Evolutionary conservation across 2,797 vertebrate species (phyloP).

Genomic region (Threskiornis aethiopicus): DNA sequence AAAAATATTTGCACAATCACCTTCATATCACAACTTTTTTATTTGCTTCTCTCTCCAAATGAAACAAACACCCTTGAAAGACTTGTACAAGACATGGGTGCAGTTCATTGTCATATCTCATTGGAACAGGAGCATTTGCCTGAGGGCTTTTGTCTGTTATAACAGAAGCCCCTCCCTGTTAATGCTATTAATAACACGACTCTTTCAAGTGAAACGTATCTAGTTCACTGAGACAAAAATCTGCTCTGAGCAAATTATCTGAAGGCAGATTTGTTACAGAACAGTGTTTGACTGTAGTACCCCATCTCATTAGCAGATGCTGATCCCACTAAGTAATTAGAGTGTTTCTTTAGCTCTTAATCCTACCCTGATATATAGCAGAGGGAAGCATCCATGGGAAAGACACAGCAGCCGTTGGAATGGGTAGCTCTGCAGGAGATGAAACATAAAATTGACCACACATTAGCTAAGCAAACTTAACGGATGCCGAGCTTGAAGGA

Average conservation of each 20-base stretch:
- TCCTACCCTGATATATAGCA: neutral
- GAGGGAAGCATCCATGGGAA: neutral
- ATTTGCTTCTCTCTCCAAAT: neutral
- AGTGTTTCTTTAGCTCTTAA: constrained; percentile 48
- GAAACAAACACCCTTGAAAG: neutral
- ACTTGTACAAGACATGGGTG: neutral
- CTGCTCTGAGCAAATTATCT: constrained; percentile 51
- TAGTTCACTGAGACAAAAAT: constrained; percentile 2
- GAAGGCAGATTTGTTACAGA: constrained; percentile 45
- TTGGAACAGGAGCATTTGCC: neutral
- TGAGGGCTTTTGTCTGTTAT: neutral
- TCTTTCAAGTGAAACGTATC: neutral
- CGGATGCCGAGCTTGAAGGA: neutral
- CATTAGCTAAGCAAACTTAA: neutral
- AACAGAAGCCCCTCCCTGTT: neutral
- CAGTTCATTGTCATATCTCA: neutral
- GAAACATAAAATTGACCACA: rapidly evolving
- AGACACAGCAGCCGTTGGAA: neutral
- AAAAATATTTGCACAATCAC: rapidly evolving
- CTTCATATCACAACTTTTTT: neutral
- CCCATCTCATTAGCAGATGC: constrained; percentile 39
- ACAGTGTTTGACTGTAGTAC: neutral
- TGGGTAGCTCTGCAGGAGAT: neutral
- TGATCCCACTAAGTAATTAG: constrained; percentile 60
- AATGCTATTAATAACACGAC: neutral